phyloP scores from a whole-genome alignment of 2,113 vertebrate genomes.

The Sylvilagus bachmani region DNA sequence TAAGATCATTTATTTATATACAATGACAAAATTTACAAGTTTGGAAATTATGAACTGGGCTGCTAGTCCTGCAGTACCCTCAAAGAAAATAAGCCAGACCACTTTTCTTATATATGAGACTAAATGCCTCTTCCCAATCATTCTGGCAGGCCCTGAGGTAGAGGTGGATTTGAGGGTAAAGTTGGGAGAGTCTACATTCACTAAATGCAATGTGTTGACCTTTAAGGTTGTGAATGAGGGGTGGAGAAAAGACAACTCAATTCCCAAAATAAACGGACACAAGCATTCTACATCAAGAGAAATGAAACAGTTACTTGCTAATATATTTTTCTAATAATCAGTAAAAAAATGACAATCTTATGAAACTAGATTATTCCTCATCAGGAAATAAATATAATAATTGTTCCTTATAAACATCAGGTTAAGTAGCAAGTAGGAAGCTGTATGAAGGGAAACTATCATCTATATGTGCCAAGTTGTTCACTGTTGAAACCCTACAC shows the following conservation, averaged over 20 bases:
- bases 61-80: background rate
- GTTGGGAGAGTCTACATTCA: background rate
- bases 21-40: background rate
- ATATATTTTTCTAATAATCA: constrained; percentile 86
- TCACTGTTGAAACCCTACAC: background rate
- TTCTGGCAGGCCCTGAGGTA: background rate
- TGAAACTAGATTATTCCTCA: constrained; percentile 88
- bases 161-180: background rate
- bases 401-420: constrained; percentile 84
- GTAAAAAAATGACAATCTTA: constrained; percentile 87
- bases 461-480: background rate
- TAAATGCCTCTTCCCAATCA: background rate
- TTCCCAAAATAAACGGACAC: constrained; percentile 82
- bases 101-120: background rate
- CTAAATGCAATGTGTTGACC: constrained; percentile 47
- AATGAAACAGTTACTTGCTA: constrained; percentile 86
- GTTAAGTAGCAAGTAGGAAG: constrained; percentile 82
- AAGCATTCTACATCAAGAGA: constrained; percentile 85
- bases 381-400: constrained; percentile 87
- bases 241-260: constrained; percentile 80
- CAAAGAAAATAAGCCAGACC: background rate
- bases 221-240: background rate
- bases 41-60: background rate
- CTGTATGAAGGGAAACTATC: constrained; percentile 62
- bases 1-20: background rate